Percentiles rank a stretch among this genome's conserved stretches.
Conservation (phyloP, 2,797 vertebrate genomes). For the Propithecus deckenii region DNA sequence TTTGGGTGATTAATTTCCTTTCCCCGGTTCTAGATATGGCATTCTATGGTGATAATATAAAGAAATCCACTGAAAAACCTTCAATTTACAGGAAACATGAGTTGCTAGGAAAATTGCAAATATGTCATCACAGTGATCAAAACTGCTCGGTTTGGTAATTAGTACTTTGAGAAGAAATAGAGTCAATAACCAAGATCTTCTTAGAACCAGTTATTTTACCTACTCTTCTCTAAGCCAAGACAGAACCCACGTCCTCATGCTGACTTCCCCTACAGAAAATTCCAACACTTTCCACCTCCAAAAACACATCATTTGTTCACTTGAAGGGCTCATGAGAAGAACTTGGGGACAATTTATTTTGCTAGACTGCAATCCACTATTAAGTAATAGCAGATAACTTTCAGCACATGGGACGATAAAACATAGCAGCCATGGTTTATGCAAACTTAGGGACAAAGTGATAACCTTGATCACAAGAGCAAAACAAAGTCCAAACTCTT, state of each 20-base stretch:
- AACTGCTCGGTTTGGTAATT: neutral
- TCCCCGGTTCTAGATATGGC: neutral
- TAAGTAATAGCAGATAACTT: neutral
- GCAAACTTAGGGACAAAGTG: neutral
- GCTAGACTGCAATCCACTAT: neutral
- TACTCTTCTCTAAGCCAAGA: neutral
- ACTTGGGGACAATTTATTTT: neutral
- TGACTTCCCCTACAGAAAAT: neutral
- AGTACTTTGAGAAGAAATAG: neutral
- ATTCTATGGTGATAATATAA: neutral
- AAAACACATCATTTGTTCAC: neutral
- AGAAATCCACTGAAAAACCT: neutral
- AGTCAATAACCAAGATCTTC: neutral
- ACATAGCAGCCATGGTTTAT: neutral
- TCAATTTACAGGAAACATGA: neutral
- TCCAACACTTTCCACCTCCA: neutral
- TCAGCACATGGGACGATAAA: neutral
- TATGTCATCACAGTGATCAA: neutral
- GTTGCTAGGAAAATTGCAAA: constrained; percentile 22
- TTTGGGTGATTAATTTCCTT: constrained; percentile 19
- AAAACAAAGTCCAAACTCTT: neutral
- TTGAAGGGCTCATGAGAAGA: neutral
- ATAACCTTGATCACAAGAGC: neutral
- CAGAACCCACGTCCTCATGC: neutral
- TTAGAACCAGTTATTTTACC: neutral